Conservation (phyloP, 2,797 vertebrate species). For the Thripadectes ignobilis region DNA sequence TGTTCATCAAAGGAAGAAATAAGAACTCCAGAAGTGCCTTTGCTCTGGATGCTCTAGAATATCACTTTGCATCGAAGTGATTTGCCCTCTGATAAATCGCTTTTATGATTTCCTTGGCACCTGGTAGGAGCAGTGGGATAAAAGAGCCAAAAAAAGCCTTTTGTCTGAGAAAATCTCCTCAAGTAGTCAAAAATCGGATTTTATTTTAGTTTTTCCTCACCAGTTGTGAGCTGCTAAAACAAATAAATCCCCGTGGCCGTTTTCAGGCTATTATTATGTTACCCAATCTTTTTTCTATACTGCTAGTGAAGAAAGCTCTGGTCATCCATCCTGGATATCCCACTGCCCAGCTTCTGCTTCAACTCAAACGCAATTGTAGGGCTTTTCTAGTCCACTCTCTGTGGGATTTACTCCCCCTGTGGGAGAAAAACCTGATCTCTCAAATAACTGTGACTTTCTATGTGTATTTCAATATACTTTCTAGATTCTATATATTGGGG, state of each 20-base stretch:
- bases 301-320: not conserved
- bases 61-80: not conserved
- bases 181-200: not conserved
- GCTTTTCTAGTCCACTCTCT: rapidly evolving
- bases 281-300: not conserved
- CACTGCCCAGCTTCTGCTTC: not conserved
- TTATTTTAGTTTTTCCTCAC: rapidly evolving
- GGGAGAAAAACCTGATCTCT: not conserved
- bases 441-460: not conserved
- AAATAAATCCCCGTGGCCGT: not conserved
- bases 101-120: not conserved
- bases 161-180: not conserved
- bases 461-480: not conserved
- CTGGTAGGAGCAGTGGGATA: not conserved
- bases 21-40: not conserved
- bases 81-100: not conserved
- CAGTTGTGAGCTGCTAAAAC: not conserved
- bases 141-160: not conserved
- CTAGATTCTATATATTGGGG: too few species aligned
- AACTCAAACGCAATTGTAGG: not conserved
- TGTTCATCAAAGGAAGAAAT: not conserved
- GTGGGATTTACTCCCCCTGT: not conserved
- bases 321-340: not conserved
- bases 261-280: not conserved
- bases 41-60: not conserved